These are phyloP conservation scores for Thumatha senex DNA, from an alignment of 2,888 invertebrate species.

Conservation along the genomic window DNA sequence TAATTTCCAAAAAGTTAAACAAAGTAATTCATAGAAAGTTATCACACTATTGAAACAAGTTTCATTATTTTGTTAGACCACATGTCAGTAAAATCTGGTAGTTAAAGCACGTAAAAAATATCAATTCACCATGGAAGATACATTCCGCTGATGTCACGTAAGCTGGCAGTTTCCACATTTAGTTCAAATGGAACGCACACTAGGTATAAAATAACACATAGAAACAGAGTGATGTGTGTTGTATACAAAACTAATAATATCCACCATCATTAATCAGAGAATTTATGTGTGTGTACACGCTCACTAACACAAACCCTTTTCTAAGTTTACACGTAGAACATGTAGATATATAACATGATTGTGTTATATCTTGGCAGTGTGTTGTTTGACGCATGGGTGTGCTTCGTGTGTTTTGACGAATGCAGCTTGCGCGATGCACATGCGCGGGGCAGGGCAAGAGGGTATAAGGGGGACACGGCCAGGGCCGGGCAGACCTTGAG, in stretches of 20 bases:
- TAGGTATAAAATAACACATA: slow-evolving; percentile 38
- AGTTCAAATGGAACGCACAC: slow-evolving; percentile 46
- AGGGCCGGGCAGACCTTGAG: slow-evolving; percentile 76
- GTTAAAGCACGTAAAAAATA: slow-evolving; percentile 16
- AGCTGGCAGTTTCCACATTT: slow-evolving; percentile 59
- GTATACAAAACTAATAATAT: slow-evolving; percentile 43
- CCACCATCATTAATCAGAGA: slow-evolving; percentile 51
- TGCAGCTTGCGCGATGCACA: slow-evolving; percentile 68
- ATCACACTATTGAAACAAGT: not conserved
- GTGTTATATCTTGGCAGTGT: slow-evolving; percentile 25
- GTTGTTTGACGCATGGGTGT: slow-evolving; percentile 31
- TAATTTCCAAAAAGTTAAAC: not conserved
- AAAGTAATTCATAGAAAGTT: not conserved
- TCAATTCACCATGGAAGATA: slow-evolving; percentile 28
- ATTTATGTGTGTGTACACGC: slow-evolving; percentile 39
- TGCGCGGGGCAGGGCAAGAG: slow-evolving; percentile 49
- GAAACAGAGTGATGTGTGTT: slow-evolving; percentile 25
- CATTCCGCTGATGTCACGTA: slow-evolving; percentile 57
- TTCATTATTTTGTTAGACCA: not conserved
- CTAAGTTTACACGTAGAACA: slow-evolving; percentile 39
- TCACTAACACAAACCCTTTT: slow-evolving; percentile 45
- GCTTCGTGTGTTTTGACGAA: slow-evolving; percentile 31
- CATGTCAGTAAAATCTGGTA: not conserved
- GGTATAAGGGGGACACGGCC: slow-evolving; percentile 57
- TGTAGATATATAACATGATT: slow-evolving; percentile 18